Base-by-base conservation (phyloP, 2,797 vertebrate genomes). In the Pseudomugil gertrudae region DNA sequence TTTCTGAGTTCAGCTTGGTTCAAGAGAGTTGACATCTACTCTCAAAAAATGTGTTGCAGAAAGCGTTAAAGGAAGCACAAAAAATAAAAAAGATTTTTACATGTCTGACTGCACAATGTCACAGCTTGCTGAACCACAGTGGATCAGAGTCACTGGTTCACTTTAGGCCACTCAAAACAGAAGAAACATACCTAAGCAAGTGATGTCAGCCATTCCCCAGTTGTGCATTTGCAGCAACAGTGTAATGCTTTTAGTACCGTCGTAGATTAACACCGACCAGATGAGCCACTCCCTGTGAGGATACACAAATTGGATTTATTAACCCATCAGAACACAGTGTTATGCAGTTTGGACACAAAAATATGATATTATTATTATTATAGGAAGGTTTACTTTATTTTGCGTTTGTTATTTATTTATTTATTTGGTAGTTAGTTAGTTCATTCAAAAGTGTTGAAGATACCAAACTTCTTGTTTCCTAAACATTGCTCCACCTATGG, bases 131-230 rank as follows among this genome's bases (percentile, higher is more conserved):
- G 45, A 35, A 26, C 45, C 30, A 19, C 43, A 7, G 45, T 23
- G 27, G 33, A 50, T 23, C 4, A 8, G n/a, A 43, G 38, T 17
- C 38, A 43, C 4, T 32, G 47, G 23, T 62, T 62, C 27, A 45
- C 47, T 62, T 17, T 24, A 15, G 60, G 60, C 45, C 24, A 32
- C 48, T 33, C 24, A 38, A 27, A 63, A 63, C 48, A 38, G 26
- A 38, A 36, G 48, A 15, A 36, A 51, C 21, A 51, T 47, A 23
- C 33, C 21, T 10, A 5, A 23, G 47, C 35, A 9, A 52, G 13
- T 10, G 24, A 63, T 38, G 33, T 53, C 23, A 19, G 48, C 24
- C 24, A 4, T 21, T 38, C 17, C 48, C 48, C 23, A 24, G 23
- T 13, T 50, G 48, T 6, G 21, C 23, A 50, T 50, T 50, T 26